These are phyloP conservation scores for Drosophila lacicola DNA, from an alignment of 2,888 invertebrate genomes.

Conservation along the genomic window DNA sequence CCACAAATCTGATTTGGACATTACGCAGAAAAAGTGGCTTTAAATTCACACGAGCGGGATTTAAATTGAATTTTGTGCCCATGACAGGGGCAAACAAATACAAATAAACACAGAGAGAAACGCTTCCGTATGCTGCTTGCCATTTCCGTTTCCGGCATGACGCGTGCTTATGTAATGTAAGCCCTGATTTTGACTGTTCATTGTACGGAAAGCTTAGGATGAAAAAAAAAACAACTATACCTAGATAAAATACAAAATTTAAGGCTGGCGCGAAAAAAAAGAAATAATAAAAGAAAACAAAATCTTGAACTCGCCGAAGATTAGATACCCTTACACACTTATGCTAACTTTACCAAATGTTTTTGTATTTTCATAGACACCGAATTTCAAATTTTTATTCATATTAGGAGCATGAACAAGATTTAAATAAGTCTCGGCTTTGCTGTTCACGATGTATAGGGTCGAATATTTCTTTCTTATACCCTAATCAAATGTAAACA, in stretches of 20 bases:
- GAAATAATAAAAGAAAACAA: too few relatives aligned
- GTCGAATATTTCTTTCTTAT: background rate
- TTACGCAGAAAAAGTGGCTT: conserved; percentile 26
- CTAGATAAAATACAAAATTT: too few relatives aligned
- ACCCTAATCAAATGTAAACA: conserved; percentile 11
- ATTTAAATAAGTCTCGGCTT: too few relatives aligned
- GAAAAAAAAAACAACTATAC: conserved; percentile 7
- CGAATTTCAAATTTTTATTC: too few relatives aligned
- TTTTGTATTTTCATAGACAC: too few relatives aligned
- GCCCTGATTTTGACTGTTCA: conserved; percentile 49
- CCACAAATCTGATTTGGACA: conserved; percentile 39
- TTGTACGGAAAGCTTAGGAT: conserved; percentile 1
- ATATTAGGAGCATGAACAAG: too few relatives aligned
- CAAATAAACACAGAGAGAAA: conserved; percentile 27
- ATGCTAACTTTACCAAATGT: too few relatives aligned
- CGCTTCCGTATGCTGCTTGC: conserved; percentile 59
- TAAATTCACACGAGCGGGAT: conserved; percentile 20
- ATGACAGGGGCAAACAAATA: conserved; percentile 20
- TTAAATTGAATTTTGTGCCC: conserved; percentile 51
- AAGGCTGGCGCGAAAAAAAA: too few relatives aligned
- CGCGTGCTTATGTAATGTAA: conserved; percentile 42
- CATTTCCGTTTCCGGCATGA: conserved; percentile 62
- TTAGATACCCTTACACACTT: too few relatives aligned
- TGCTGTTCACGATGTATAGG: too few relatives aligned
- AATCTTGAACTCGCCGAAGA: too few relatives aligned